These are phyloP conservation scores for Conus ventricosus DNA, from an alignment of 1,140 invertebrate genomes.

Conservation along the genomic window DNA sequence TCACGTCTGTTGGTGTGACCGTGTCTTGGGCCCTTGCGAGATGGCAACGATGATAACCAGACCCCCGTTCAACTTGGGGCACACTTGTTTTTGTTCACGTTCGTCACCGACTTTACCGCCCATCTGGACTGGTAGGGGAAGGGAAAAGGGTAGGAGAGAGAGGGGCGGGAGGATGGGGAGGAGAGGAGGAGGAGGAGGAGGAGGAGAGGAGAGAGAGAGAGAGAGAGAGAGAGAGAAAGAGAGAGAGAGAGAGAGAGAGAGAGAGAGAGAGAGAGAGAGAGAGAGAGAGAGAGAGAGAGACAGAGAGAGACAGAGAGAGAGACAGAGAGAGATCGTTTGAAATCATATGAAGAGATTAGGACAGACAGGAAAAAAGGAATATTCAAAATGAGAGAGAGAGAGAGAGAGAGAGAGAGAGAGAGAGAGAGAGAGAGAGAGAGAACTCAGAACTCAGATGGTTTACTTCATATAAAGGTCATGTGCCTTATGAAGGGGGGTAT, in stretches of 20 bases:
- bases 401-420: not conserved
- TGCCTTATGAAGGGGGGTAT: no score
- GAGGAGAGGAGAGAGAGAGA: conserved; percentile 15
- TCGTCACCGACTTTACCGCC: not conserved
- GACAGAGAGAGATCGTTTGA: not conserved
- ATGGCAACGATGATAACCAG: not conserved
- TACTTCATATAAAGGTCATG: no score
- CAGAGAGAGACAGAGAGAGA: no score
- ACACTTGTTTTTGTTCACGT: not conserved
- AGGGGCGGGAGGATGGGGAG: no score
- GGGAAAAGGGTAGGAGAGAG: no score
- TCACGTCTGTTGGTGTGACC: not conserved
- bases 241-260: no score
- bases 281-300: conserved; percentile 19
- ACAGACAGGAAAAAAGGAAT: not conserved
- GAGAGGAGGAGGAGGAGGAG: not conserved
- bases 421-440: not conserved
- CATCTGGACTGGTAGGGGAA: not conserved
- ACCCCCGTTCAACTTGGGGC: not conserved
- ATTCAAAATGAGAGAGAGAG: not conserved
- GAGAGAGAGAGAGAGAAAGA: conserved; percentile 8
- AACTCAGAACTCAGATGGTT: not conserved
- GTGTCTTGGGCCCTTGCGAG: not conserved
- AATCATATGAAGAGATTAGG: not conserved
- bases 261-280: conserved; percentile 10